Percentiles rank a stretch among this genome's conserved stretches.
Evolutionary conservation across 2,113 vertebrate species (phyloP).

Genomic region (Pavo muticus): DNA sequence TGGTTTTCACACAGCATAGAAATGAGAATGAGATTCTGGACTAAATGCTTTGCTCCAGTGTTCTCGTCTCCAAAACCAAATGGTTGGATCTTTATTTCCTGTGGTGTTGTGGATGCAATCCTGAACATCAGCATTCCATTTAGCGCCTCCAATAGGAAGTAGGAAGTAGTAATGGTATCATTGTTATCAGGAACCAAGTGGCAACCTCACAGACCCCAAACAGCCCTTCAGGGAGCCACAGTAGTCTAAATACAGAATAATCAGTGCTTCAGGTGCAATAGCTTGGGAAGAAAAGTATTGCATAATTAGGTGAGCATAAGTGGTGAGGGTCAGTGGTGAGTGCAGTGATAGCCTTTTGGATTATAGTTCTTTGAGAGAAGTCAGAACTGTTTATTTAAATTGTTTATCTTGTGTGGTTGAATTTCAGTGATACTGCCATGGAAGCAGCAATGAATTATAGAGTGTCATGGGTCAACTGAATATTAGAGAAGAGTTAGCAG

Average conservation of each 20-base stretch:
- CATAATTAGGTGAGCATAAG: constrained; percentile 15
- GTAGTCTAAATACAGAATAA: constrained; percentile 3
- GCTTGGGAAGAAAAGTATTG: constrained; percentile 3
- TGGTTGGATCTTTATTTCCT: not conserved
- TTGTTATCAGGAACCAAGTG: not conserved
- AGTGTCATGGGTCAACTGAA: not conserved
- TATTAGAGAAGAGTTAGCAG: not conserved
- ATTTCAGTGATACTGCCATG: constrained; percentile 3
- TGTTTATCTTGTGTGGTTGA: not conserved
- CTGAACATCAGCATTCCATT: not conserved
- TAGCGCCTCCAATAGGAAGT: not conserved
- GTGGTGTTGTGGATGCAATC: not conserved
- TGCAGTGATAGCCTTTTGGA: constrained; percentile 15
- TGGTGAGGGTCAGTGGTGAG: not conserved
- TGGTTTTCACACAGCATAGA: not conserved
- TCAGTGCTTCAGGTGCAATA: constrained; percentile 30
- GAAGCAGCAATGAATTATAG: constrained; percentile 4
- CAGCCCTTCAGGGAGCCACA: not conserved
- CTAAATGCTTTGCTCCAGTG: not conserved
- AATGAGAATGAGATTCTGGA: not conserved
- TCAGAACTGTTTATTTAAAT: constrained; percentile 33
- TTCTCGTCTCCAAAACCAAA: not conserved
- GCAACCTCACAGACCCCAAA: not conserved
- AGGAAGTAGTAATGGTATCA: not conserved
- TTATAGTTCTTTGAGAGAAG: constrained; percentile 7